A percentile compares a stretch with the other conserved stretches of the same genome.
phyloP scores from a whole-genome alignment of 2,888 invertebrate genomes.

The Nineta flava region DNA sequence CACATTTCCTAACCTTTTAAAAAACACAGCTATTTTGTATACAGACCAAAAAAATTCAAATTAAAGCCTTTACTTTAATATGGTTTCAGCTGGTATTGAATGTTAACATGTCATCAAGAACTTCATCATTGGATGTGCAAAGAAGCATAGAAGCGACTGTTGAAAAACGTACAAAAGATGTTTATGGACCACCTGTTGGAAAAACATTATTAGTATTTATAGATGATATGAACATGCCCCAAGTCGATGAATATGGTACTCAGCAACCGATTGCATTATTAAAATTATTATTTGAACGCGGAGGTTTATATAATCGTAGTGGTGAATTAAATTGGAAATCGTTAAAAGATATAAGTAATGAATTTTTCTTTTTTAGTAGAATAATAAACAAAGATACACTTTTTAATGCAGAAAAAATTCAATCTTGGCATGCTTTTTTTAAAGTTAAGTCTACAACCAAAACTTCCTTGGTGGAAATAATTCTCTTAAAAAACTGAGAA shows the following conservation, averaged over 20 bases:
- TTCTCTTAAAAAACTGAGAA: no score
- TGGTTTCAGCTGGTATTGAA: conserved; percentile 51
- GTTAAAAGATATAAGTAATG: conserved; percentile 55
- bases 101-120: conserved; percentile 84
- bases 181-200: conserved; percentile 78
- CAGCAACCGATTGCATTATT: conserved; percentile 86
- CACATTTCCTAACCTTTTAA: no score
- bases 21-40: no score
- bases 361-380: neutral
- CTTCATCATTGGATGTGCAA: conserved; percentile 82
- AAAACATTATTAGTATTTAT: conserved; percentile 81
- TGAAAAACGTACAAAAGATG: conserved; percentile 80
- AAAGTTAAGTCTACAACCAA: no score
- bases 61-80: neutral
- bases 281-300: conserved; percentile 77
- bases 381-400: neutral
- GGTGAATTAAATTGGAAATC: conserved; percentile 84
- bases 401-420: no score
- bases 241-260: conserved; percentile 75
- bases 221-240: conserved; percentile 92
- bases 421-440: no score
- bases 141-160: conserved; percentile 72
- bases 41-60: no score
- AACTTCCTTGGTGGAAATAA: no score
- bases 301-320: conserved; percentile 77